These are phyloP conservation scores for Catocala nupta DNA, from an alignment of 2,888 invertebrate genomes.

Conservation along the genomic window DNA sequence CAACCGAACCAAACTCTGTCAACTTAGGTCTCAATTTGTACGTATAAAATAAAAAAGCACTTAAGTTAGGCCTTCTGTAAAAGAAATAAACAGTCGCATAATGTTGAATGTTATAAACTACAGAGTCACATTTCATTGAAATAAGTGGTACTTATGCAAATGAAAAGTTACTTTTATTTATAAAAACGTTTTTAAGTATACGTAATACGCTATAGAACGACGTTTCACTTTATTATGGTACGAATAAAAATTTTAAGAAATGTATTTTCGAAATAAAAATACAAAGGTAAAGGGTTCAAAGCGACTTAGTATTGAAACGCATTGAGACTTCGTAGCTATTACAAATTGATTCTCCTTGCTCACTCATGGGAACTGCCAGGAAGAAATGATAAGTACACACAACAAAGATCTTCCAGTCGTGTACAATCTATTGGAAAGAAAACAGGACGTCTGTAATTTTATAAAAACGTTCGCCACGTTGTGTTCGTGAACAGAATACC, in stretches of 20 bases:
- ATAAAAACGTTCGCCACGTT: constrained; percentile 31
- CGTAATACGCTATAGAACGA: too few relatives aligned
- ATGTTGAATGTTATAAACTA: background rate
- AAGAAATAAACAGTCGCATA: background rate
- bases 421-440: constrained; percentile 39
- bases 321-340: background rate
- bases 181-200: background rate
- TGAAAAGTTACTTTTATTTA: background rate
- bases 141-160: constrained; percentile 3
- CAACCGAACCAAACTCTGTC: too few relatives aligned
- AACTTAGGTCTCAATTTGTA: too few relatives aligned
- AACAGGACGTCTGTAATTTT: constrained; percentile 36
- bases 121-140: background rate
- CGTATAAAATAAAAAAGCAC: too few relatives aligned
- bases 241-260: too few relatives aligned
- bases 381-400: constrained; percentile 4
- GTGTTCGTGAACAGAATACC: constrained; percentile 38
- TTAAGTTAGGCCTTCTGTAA: too few relatives aligned
- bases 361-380: constrained; percentile 4
- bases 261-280: background rate
- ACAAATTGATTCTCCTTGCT: background rate
- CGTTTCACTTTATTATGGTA: too few relatives aligned
- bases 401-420: constrained; percentile 31
- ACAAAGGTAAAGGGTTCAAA: background rate
- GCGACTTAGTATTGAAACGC: background rate